phyloP scores from a whole-genome alignment of 2,113 vertebrate genomes.

The Cheilinus undulatus region DNA sequence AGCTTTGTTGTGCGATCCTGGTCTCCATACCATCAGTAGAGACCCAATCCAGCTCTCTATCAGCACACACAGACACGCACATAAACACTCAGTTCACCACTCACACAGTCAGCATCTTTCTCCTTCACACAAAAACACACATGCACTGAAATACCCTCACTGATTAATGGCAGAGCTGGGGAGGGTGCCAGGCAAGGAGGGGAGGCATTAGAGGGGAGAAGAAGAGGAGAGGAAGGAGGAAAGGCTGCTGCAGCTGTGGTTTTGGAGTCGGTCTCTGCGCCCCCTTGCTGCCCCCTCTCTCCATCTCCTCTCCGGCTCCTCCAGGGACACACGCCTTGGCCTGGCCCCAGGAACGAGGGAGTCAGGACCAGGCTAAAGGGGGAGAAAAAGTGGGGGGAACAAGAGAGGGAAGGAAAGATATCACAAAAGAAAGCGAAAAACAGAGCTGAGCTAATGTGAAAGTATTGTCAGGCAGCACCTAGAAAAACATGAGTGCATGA shows the following conservation, averaged over 20 bases:
- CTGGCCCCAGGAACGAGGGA: constrained; percentile 82
- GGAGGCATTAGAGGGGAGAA: constrained; percentile 49
- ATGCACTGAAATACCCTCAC: constrained; percentile 69
- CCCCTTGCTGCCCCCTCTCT: constrained; percentile 82
- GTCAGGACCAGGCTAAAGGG: constrained; percentile 82
- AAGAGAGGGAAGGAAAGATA: constrained; percentile 68
- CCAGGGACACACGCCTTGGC: constrained; percentile 83
- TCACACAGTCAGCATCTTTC: constrained; percentile 63
- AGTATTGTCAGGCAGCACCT: constrained; percentile 61
- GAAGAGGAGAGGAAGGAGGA: constrained; percentile 50
- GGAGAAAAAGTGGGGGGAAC: constrained; percentile 69
- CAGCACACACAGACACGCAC: constrained; percentile 67
- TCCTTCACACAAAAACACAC: constrained; percentile 50
- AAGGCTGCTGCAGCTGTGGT: constrained; percentile 81
- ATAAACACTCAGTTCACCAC: constrained; percentile 52
- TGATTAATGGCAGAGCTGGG: constrained; percentile 85
- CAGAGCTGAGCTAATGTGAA: constrained; percentile 56
- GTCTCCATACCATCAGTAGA: constrained; percentile 81
- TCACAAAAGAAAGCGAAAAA: constrained; percentile 71
- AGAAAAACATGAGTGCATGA: constrained; percentile 41
- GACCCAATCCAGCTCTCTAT: constrained; percentile 76
- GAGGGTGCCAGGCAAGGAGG: constrained; percentile 77
- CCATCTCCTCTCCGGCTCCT: constrained; percentile 82
- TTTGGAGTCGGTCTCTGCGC: constrained; percentile 78
- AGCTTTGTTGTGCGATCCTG: constrained; percentile 84